Evolutionary conservation across 2,888 invertebrate genomes (phyloP), one percentile per base, ranked within the genome.

Genomic region (Zaprionus lineosus): DNA sequence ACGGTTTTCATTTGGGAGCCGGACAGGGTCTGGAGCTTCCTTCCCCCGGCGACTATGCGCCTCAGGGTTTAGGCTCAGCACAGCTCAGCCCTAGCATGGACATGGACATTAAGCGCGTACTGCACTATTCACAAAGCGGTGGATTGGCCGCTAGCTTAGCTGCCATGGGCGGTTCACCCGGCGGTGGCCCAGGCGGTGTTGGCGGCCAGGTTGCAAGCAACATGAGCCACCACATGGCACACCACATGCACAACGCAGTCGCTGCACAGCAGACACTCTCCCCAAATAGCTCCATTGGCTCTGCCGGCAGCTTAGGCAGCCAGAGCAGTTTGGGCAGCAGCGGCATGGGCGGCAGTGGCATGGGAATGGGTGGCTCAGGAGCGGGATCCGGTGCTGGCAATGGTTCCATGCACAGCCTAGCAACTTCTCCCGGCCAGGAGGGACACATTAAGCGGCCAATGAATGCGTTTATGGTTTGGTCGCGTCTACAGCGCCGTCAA

Each of bases 381-480:
- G n/a, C 33, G n/a, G 47, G 55, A 18, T 2, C 43, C 1, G 57
- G 55, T 3, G 39, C 48, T 7, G 53, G 55, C 34, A 58, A 63
- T 16, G 63, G 74, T 1, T 52, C 68, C 9, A 74, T 73, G 58
- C 87, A 86, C 57, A 84, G 86, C 28, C 76, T 88, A 76, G 75
- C 87, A 37, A 88, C 89, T 7, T 89, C 90, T 0, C 90, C 90
- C 0, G 89, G 89, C 0, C 90, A 90, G 63, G 95, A 95, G 79
- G 94, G 93, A 6, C 97, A 97, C 90, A 97, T 98, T 87, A 98
- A 98, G 90, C 92, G 98, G 12, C 98, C 98, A 1, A 98, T 98
- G 98, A 98, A 98, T 91, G 98, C 98, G 0, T 98, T 98, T 91
- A 98, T 98, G 97, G 98, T 90, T 7, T 98, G 98, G 98, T 97